Conservation (phyloP, 2,888 invertebrate genomes). For the Leucophenga montana region DNA sequence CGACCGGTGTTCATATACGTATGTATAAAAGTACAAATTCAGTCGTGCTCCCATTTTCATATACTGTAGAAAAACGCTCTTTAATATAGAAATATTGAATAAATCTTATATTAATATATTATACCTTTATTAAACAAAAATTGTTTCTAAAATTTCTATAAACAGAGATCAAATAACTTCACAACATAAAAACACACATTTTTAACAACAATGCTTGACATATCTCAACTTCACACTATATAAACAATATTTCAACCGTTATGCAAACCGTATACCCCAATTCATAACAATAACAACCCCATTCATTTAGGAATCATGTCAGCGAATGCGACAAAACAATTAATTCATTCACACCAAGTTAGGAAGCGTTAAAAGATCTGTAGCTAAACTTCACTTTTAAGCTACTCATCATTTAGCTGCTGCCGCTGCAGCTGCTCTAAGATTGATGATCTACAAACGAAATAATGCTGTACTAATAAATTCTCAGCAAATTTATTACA, state of each 20-base stretch:
- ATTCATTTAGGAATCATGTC: constrained; percentile 4
- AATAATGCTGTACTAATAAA: constrained; percentile 69
- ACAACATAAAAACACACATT: too few species aligned
- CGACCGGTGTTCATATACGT: too few species aligned
- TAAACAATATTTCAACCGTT: neutral
- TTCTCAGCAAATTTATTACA: constrained; percentile 69
- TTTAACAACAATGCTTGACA: neutral
- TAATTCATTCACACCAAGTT: constrained; percentile 27
- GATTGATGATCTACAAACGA: constrained; percentile 67
- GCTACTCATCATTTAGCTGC: constrained; percentile 37
- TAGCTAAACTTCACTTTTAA: constrained; percentile 33
- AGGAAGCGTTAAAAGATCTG: constrained; percentile 40
- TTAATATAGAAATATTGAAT: too few species aligned
- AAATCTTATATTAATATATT: too few species aligned
- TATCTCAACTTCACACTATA: neutral
- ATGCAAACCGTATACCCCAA: too few species aligned
- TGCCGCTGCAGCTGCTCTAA: constrained; percentile 27
- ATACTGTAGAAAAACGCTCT: too few species aligned
- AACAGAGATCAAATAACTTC: too few species aligned
- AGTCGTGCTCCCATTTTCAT: too few species aligned
- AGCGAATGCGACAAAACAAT: constrained; percentile 24
- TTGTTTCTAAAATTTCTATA: too few species aligned
- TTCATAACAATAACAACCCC: too few species aligned
- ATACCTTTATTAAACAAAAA: too few species aligned
- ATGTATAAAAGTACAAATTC: too few species aligned